These are phyloP conservation scores for Azemiops feae DNA, from an alignment of 2,113 vertebrate species.

Conservation along the genomic window DNA sequence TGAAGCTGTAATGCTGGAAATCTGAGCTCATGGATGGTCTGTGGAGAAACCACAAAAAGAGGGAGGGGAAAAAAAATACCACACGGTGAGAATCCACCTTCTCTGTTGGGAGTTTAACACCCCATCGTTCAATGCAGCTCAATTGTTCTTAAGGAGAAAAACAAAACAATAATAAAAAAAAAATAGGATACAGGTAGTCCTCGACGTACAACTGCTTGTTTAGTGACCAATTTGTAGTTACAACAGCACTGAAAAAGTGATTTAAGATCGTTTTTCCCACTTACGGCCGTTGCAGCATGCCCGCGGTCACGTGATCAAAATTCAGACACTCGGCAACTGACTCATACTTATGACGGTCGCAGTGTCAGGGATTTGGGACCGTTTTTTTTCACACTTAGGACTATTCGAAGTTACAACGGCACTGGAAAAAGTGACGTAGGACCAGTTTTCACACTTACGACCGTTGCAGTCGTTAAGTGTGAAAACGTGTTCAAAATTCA, in stretches of 20 bases:
- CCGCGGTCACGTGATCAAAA: too few relatives aligned
- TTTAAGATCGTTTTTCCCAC: rapidly evolving
- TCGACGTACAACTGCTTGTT: not conserved
- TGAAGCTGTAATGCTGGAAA: conserved; percentile 94
- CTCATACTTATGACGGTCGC: too few relatives aligned
- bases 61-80: conserved; percentile 34
- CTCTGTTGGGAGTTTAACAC: not conserved
- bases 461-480: too few relatives aligned
- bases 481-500: too few relatives aligned
- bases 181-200: not conserved
- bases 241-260: not conserved
- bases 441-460: too few relatives aligned
- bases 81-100: not conserved
- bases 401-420: too few relatives aligned
- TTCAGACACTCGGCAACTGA: too few relatives aligned
- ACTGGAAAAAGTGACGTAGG: too few relatives aligned
- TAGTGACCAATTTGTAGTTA: not conserved
- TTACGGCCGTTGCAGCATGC: too few relatives aligned
- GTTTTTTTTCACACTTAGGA: too few relatives aligned
- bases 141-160: not conserved
- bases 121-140: not conserved
- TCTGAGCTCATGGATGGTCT: conserved; percentile 96
- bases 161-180: not conserved
- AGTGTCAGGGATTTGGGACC: too few relatives aligned
- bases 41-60: conserved; percentile 41